Evolutionary conservation across 2,888 invertebrate genomes (phyloP), one percentile per base, ranked within the genome.

Genomic region (Noctua janthina): DNA sequence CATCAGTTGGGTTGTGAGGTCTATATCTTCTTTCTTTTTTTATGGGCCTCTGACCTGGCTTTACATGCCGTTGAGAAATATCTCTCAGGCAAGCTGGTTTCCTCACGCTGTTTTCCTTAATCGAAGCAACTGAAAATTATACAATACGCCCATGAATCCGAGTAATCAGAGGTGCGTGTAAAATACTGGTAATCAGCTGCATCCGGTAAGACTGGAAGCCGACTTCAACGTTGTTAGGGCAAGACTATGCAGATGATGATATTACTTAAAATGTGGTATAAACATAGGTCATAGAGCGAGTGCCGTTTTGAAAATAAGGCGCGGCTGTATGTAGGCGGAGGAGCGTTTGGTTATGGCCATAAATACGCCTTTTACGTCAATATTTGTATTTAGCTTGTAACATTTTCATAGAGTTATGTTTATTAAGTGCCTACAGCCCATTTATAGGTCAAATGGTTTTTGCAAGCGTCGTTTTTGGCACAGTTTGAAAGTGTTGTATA

Each of bases 231-330:
- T n/a, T 5, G n/a, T 67, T n/a, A n/a, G 46, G n/a, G 15, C 5
- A 68, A 68, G n/a, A 15, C n/a, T n/a, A n/a, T 10, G 46, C n/a
- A 35, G n/a, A n/a, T 68, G 43, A 68, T 8, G 15, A n/a, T 81
- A 74, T 29, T 29, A 29, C 29, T 29, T 79, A 73, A 75, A 84
- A 67, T 70, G 4, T 81, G 6, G 4, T 56, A 74, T 68, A 83
- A 10, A 71, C 76, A 76, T 83, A 88, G 87, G 81, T 88, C 82
- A 81, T 78, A 74, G 69, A 79, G 29, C n/a, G 13, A 66, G 74
- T 82, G 76, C 62, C 71, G 79, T 88, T 84, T 84, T 56, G 73
- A 77, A 77, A 75, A 76, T 43, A n/a, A 80, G 87, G 87, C 77
- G 86, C 49, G 68, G 75, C 39, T 13, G 0, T n/a, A 35, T 17